Evolutionary conservation across 2,113 vertebrate species (phyloP).

Genomic region (Paradoxurus hermaphroditus): DNA sequence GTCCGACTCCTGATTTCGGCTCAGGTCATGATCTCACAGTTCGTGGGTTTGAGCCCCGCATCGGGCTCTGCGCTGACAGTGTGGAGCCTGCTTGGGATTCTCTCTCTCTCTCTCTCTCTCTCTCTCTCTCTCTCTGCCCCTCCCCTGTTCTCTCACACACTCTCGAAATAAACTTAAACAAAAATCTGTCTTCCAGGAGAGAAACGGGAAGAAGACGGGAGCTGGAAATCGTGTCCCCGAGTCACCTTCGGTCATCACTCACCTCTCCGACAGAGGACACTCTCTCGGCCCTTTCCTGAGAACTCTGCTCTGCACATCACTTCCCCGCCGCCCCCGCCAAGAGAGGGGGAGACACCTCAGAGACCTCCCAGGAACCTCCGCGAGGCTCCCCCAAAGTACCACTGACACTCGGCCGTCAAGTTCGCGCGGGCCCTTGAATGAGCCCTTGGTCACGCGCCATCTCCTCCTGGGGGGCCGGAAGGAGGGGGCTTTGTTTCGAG

Average conservation of each 20-base stretch:
- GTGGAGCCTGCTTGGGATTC: too few relatives aligned
- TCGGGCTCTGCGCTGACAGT: too few relatives aligned
- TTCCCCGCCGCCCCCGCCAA: neutral
- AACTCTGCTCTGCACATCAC: neutral
- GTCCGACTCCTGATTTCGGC: too few relatives aligned
- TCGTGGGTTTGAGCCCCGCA: too few relatives aligned
- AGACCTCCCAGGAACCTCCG: neutral
- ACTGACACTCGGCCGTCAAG: neutral
- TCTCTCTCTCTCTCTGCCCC: too few relatives aligned
- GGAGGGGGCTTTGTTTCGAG: neutral
- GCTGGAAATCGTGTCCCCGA: neutral
- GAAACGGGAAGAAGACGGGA: neutral
- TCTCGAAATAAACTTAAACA: too few relatives aligned
- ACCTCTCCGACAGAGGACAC: neutral
- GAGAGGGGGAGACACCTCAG: neutral
- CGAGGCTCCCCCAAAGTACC: neutral
- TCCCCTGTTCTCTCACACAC: too few relatives aligned
- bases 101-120: too few relatives aligned
- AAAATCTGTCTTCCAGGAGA: neutral
- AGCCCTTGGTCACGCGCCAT: neutral
- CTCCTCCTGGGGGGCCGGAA: neutral
- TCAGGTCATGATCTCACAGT: too few relatives aligned
- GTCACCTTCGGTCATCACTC: too few relatives aligned
- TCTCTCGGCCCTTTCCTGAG: neutral
- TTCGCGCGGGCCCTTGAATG: neutral